Evolutionary conservation across 2,113 vertebrate genomes (phyloP), one percentile per base, ranked within the genome.

Genomic region (Aviceda subcristata): DNA sequence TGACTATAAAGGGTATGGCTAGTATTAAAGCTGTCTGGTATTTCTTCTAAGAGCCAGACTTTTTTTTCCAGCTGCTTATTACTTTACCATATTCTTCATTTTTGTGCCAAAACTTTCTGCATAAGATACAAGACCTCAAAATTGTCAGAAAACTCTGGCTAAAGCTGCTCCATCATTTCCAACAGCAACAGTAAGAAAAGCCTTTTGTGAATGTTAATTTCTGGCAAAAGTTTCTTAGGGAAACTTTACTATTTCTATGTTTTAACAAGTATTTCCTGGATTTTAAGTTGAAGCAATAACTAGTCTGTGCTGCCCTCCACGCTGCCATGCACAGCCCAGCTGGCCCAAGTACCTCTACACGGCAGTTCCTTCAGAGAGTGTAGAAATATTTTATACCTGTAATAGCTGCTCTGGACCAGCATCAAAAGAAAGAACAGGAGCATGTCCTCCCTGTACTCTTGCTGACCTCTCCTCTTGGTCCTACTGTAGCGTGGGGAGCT

Each of bases 401-500:
- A 76, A 45, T 10, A 55, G 69, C 69, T 92, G 48, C 21, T 85
- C 21, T 75, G 48, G 38, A 53, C 21, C 51, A 79, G 27, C 72
- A 55, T 27, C 46, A n/a, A 74, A 73, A 84, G 63, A 92, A 90
- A 32, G 63, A 63, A 41, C 0, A 27, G 55, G 21, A 50, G 11
- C 32, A 36, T 0, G 0, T 81, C 26, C 38, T 84, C 59, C 43
- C 48, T 2, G 1, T 34, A 20, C 32, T 29, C 46, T 43, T 59
- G 45, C 32, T 74, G 55, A 88, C 32, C 38, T 80, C 50, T 82
- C 9, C 38, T 67, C 60, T 68, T n/a, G 71, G 46, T 41, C 29
- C 75, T 76, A 57, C 26, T 0, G 0, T 13, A 64, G 41, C 1
- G 0, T 19, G 32, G 27, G 36, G 22, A 88, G 4, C 20, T 16